phyloP scores from a whole-genome alignment of 2,888 invertebrate species.

The Callimorpha dominula region DNA sequence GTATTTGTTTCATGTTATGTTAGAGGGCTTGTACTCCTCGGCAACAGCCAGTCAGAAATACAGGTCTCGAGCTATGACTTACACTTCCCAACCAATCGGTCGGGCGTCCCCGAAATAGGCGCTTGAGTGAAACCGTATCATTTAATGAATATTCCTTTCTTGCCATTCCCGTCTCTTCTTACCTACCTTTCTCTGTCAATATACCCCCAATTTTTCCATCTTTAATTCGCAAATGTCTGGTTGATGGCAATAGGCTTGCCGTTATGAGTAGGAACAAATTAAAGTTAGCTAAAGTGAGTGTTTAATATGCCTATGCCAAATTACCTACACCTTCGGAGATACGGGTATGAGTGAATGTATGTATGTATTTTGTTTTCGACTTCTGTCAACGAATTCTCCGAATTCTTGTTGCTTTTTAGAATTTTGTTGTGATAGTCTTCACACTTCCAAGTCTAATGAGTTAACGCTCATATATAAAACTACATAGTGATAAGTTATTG shows the following conservation, averaged over 20 bases:
- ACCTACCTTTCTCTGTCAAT: background rate
- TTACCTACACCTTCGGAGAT: background rate
- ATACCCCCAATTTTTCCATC: background rate
- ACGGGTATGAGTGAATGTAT: no score
- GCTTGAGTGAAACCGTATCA: background rate
- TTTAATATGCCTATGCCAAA: no score
- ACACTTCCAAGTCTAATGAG: background rate
- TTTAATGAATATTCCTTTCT: background rate
- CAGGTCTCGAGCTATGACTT: background rate
- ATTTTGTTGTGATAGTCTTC: background rate
- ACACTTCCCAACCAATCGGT: no score
- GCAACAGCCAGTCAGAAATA: background rate
- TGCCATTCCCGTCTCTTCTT: background rate
- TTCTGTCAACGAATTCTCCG: background rate
- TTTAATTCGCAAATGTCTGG: background rate
- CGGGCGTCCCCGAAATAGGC: background rate
- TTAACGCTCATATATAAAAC: background rate
- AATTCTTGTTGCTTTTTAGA: background rate
- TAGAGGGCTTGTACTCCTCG: background rate
- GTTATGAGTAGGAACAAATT: background rate
- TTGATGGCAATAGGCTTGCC: background rate
- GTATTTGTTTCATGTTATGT: background rate
- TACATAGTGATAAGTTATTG: constrained; percentile 1
- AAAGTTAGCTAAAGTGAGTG: no score
- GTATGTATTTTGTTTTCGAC: background rate